Base-by-base conservation (phyloP, 2,888 invertebrate species). In the Leptopterna dolabrata region DNA sequence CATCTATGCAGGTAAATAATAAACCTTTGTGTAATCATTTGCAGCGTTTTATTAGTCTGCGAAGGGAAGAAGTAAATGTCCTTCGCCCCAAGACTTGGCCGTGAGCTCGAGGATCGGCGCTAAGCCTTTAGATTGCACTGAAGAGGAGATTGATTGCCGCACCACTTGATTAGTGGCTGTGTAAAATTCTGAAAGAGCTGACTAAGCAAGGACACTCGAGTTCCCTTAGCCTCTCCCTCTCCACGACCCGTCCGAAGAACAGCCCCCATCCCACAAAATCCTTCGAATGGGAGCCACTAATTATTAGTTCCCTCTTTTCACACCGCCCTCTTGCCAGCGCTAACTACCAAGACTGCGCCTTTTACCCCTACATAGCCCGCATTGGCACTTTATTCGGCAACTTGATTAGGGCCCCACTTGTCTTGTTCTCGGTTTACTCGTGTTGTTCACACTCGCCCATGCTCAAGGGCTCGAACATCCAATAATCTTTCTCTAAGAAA, bases 81-180 rank as follows among this genome's bases (percentile, higher is more conserved):
- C 51, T 51, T 51, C 36, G 14, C n/a, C 51, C 51, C 13, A 70
- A 24, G 19, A n/a, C 55, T 55, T 11, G n/a, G 13, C 27, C 7
- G 36, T 19, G 73, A 73, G 73, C 16, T 73, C 73, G 36, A 73
- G 73, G 73, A 73, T 73, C 3, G 41, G 30, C n/a, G 73, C 73
- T 63, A 4, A 24, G 63, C 63, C 63, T 63, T 36, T 73, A 36
- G 19, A 30, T 30, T 16, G 73, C 36, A 30, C 73, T 41, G 55
- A 6, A 19, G 4, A 1, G 0, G 73, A 29, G 73, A 29, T 30
- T 30, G 36, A 36, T 73, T 73, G 73, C 29, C 73, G 73, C 73
- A 73, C 73, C 73, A 30, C 73, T 73, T 73, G 73, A 73, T 73
- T 73, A 73, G 73, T 73, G 73, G 30, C 73, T 73, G 73, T 73